A percentile compares a stretch with the other conserved stretches of the same genome.
Evolutionary conservation across 2,888 invertebrate species (phyloP).

Genomic region (Euzetes globulus): DNA sequence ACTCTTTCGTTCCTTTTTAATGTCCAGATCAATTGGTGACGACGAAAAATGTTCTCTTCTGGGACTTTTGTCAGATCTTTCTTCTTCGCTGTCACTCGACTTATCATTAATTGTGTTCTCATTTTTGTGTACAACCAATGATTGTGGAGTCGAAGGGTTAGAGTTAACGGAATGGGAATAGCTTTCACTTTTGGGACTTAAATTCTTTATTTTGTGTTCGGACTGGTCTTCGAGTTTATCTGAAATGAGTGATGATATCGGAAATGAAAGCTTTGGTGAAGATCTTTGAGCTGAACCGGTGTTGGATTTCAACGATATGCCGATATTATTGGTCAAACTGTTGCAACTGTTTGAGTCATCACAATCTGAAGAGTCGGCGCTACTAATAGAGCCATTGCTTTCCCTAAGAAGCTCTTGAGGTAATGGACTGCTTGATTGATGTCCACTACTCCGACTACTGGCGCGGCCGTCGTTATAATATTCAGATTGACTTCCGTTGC

Average conservation of each 20-base stretch:
- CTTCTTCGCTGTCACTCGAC: constrained; percentile 14
- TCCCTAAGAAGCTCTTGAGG: constrained; percentile 23
- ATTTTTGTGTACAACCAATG: not conserved
- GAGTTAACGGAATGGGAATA: constrained; percentile 15
- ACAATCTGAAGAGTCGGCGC: constrained; percentile 30
- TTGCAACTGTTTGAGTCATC: constrained; percentile 32
- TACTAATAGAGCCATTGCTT: constrained; percentile 36
- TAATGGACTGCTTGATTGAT: constrained; percentile 14
- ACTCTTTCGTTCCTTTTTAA: not conserved
- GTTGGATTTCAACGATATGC: not conserved
- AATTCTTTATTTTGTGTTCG: not conserved
- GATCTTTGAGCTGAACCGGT: not conserved
- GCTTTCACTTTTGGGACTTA: constrained; percentile 22
- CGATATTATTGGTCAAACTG: constrained; percentile 8
- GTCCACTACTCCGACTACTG: constrained; percentile 36
- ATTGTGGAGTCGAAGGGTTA: constrained; percentile 20
- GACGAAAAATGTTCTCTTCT: not conserved
- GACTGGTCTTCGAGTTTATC: constrained; percentile 9
- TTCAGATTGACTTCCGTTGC: not conserved
- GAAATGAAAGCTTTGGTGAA: constrained; percentile 31
- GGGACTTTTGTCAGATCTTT: not conserved
- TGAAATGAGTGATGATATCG: constrained; percentile 33
- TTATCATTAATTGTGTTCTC: constrained; percentile 3
- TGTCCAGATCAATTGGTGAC: constrained; percentile 21
- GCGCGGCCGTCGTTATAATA: constrained; percentile 10